Base-by-base conservation (phyloP, 2,888 invertebrate species). In the Charanyca ferruginea region DNA sequence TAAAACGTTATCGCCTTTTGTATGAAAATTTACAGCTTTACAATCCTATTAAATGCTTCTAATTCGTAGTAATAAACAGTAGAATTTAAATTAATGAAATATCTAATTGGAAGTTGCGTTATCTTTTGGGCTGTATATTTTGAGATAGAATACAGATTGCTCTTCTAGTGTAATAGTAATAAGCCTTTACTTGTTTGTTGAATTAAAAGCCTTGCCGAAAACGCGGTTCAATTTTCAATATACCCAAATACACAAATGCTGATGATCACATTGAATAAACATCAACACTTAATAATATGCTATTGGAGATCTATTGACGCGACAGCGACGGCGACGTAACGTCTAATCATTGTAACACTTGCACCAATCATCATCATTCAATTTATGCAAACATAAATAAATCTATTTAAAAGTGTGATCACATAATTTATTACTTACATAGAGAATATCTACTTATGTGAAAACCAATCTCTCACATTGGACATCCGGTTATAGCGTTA, bases 331-430 rank as follows among this genome's bases (percentile, higher is more conserved):
- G n/a, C n/a, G n/a, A 51, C 58, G 35, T 57, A n/a, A 44, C 35
- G 32, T 62, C 61, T 57, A 55, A 57, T 52, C 52, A 52, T 60
- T 57, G 52, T 44, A 60, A 52, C 45, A 73, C 35, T 41, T 18
- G 13, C 38, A 45, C 51, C 45, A 52, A 57, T 66, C 51, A 59
- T 45, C 16, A 32, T 44, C 22, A 44, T 52, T 38, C 38, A 60
- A 55, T 60, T 18, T 65, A 69, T 55, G 41, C 54, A 63, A 54
- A 63, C 52, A 52, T 48, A 42, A 20, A 52, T 38, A 65, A 42
- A 52, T 70, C 71, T 68, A 70, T 70, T 70, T 70, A 57, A 47
- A 52, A 55, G 55, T 22, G 22, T 70, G 72, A 64, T 64, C 42
- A 52, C 25, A 57, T 20, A 54, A 18, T 35, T n/a, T n/a, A n/a